Evolutionary conservation across 2,888 invertebrate genomes (phyloP).

Genomic region (Oxystoma pomonae): DNA sequence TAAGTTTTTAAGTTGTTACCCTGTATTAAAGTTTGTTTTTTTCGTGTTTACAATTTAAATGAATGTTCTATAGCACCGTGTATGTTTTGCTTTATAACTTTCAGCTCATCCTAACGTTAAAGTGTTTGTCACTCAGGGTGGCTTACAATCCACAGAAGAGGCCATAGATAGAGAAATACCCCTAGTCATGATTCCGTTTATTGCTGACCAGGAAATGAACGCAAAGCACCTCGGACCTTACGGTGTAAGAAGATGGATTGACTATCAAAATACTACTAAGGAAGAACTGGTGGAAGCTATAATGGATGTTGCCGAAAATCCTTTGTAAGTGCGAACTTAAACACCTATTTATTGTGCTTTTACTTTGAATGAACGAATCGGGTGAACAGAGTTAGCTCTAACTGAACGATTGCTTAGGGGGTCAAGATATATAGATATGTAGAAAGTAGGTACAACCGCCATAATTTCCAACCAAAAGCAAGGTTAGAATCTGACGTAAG

Average conservation of each 20-base stretch:
- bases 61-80: no score
- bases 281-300: constrained; percentile 31
- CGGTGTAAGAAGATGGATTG: constrained; percentile 30
- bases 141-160: constrained; percentile 38
- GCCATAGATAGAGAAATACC: constrained; percentile 35
- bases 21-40: no score
- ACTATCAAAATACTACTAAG: constrained; percentile 32
- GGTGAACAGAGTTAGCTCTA: no score
- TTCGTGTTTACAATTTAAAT: no score
- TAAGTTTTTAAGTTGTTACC: no score
- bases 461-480: no score
- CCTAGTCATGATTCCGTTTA: constrained; percentile 36
- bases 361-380: not conserved
- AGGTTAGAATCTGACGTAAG: no score
- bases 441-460: no score
- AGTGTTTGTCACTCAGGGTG: constrained; percentile 36
- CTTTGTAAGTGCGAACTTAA: constrained; percentile 32
- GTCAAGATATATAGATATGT: no score
- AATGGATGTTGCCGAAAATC: constrained; percentile 32
- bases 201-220: constrained; percentile 37
- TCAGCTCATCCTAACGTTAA: constrained; percentile 37
- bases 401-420: no score
- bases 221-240: constrained; percentile 27
- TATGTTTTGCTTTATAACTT: no score
- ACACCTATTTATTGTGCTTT: not conserved